Conservation (phyloP, 2,113 vertebrate genomes). For the Pholis gunnellus region DNA sequence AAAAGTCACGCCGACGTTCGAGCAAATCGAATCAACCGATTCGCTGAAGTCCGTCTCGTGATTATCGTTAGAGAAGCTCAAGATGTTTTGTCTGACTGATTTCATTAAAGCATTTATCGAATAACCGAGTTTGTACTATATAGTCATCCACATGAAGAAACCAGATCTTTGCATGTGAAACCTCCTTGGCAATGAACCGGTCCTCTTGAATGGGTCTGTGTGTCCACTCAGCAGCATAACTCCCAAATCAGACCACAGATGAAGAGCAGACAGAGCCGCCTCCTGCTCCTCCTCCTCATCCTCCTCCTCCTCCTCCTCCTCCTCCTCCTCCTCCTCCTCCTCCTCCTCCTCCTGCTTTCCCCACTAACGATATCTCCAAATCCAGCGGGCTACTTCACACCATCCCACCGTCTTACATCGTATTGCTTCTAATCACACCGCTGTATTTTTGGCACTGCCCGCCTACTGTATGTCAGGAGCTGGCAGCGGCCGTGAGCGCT, state of each 20-base stretch:
- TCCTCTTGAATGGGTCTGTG: slow-evolving; percentile 26
- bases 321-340: background rate
- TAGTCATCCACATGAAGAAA: background rate
- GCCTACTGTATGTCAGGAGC: slow-evolving; percentile 65
- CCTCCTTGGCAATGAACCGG: background rate
- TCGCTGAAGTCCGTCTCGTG: background rate
- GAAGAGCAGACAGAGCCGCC: slow-evolving; percentile 25
- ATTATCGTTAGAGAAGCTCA: background rate
- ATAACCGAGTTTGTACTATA: background rate
- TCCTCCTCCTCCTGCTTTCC: background rate
- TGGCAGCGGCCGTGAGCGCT: slow-evolving; percentile 47
- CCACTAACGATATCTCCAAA: slow-evolving; percentile 26
- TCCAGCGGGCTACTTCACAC: slow-evolving; percentile 42
- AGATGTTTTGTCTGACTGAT: background rate
- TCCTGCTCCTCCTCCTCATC: background rate
- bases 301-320: background rate
- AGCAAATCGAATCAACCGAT: no score
- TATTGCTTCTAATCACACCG: slow-evolving; percentile 49
- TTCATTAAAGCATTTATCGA: background rate
- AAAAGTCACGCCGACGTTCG: background rate
- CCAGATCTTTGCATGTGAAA: background rate
- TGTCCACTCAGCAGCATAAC: slow-evolving; percentile 30
- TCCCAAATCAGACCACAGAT: slow-evolving; percentile 49
- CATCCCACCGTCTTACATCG: slow-evolving; percentile 49
- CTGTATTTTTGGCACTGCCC: slow-evolving; percentile 52